Evolutionary conservation across 2,797 vertebrate genomes (phyloP).

Genomic region (Odontamblyopus rebecca): DNA sequence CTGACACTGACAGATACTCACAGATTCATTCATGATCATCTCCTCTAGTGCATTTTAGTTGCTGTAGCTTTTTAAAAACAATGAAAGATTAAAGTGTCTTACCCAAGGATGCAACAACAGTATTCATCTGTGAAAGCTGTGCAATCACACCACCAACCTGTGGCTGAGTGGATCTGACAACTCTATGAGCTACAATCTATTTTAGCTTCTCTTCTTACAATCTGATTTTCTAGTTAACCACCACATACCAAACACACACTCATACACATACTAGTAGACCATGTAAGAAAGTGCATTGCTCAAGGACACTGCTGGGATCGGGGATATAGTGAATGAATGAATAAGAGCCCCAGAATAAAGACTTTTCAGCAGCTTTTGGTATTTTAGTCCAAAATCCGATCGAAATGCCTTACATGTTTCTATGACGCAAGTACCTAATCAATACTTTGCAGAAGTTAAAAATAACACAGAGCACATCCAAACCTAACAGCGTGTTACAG

Average conservation of each 20-base stretch:
- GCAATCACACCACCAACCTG: too few relatives aligned
- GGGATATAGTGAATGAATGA: not conserved
- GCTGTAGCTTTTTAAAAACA: not conserved
- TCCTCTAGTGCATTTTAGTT: not conserved
- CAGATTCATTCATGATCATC: not conserved
- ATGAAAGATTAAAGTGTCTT: not conserved
- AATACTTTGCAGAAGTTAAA: not conserved
- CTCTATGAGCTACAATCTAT: too few relatives aligned
- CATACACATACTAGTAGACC: not conserved
- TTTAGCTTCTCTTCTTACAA: too few relatives aligned
- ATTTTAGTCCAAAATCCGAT: not conserved
- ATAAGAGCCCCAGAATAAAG: not conserved
- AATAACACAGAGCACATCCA: not conserved
- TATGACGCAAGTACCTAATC: not conserved
- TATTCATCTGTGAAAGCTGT: too few relatives aligned
- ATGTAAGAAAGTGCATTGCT: not conserved
- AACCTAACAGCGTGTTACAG: not conserved
- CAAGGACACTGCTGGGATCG: not conserved
- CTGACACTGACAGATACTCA: constrained; percentile 4
- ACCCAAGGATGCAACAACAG: too few relatives aligned
- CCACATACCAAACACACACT: not conserved
- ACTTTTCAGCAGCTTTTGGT: not conserved
- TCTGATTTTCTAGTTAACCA: not conserved
- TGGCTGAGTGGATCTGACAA: too few relatives aligned
- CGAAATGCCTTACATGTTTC: not conserved